Evolutionary conservation across 2,797 vertebrate species (phyloP), one percentile per base, ranked within the genome.

Genomic region (Fratercula arctica): DNA sequence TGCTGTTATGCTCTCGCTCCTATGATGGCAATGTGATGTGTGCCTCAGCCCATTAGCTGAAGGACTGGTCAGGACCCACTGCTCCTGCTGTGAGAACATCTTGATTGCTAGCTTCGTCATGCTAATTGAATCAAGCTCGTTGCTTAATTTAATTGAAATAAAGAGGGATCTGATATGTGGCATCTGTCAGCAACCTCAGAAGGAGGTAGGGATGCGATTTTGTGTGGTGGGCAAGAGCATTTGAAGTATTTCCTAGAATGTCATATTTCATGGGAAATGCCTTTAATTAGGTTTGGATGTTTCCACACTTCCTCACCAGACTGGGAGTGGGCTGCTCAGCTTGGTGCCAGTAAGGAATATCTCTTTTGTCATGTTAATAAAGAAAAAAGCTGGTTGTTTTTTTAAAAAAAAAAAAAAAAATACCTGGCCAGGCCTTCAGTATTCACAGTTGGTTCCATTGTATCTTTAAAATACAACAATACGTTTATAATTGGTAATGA

Each of bases 71-170:
- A 77, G 84, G 56, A 87, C 53, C 23, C 19, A 4, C 56, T 3
- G 5, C 39, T 94, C 87, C 76, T 50, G 46, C 60, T 87, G 82
- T 64, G 74, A 89, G 88, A 94, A 89, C 84, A 61, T 94, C 81
- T 89, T 72, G 74, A 60, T 77, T 69, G 74, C 78, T 43, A 13
- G 53, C 48, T 82, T 78, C 78, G 78, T 85, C 10, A 2, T 10
- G 53, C 41, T 90, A 78, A 95, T 87, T 18, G 0, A 87, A 78
- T 85, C 79, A 72, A 74, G 79, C 83, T 75, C 8, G 1, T 37
- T 67, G 75, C 86, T 67, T 90, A 81, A 91, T 89, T 70, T 41
- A 85, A 93, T 78, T 88, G 91, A 54, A 67, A 85, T 54, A 72
- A 90, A 87, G 69, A 76, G 31, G 45, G 43, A 50, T 60, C 68